phyloP scores from a whole-genome alignment of 2,797 vertebrate genomes.

The Podargus strigoides region DNA sequence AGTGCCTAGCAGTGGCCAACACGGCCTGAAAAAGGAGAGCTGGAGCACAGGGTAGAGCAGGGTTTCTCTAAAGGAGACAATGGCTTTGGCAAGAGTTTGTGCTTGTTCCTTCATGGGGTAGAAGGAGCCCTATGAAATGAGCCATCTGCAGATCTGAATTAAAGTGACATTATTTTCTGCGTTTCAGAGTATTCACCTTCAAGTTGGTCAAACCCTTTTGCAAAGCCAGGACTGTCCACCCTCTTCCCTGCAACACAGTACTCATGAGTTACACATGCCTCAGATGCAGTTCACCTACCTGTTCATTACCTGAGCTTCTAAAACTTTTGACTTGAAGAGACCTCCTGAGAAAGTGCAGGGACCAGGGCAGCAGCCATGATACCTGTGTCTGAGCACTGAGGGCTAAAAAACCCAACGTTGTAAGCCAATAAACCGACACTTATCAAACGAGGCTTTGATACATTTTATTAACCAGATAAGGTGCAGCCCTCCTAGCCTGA shows the following conservation, averaged over 20 bases:
- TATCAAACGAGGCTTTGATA: not conserved
- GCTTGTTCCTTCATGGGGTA: not conserved
- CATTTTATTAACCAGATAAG: not conserved
- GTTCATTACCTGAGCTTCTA: not conserved
- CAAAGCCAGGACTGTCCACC: not conserved
- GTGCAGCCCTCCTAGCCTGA: not conserved
- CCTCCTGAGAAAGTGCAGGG: not conserved
- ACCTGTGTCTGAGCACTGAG: not conserved
- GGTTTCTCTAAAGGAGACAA: not conserved
- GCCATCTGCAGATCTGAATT: not conserved
- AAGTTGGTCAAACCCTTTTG: not conserved
- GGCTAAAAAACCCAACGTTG: fast-evolving
- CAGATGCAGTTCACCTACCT: not conserved
- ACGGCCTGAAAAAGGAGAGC: not conserved
- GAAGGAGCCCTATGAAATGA: not conserved
- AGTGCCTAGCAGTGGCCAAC: not conserved
- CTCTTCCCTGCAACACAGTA: not conserved
- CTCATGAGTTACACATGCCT: not conserved
- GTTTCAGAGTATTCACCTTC: not conserved
- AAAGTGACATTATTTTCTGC: not conserved
- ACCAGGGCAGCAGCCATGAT: not conserved
- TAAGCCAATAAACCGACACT: not conserved
- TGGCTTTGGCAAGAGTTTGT: not conserved
- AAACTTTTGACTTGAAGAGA: not conserved
- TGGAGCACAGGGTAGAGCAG: not conserved